Conservation (phyloP, 2,888 invertebrate genomes). For the Oscheius sp. region DNA sequence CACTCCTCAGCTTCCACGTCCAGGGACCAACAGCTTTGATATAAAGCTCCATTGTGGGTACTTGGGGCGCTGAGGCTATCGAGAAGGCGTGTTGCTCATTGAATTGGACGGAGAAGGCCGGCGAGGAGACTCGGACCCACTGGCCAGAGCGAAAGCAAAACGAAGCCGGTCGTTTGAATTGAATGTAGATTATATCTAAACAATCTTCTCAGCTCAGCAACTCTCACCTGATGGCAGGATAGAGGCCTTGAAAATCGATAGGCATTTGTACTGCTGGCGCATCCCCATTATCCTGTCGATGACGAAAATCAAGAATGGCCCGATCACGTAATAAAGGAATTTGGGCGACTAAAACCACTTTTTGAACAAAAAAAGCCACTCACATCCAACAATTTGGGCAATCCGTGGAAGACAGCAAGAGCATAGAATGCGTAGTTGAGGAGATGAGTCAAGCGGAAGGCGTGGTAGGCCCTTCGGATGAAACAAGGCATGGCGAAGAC, state of each 20-base stretch:
- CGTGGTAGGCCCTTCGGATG: constrained; percentile 80
- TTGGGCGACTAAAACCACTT: constrained; percentile 75
- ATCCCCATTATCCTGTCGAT: constrained; percentile 83
- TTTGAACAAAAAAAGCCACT: constrained; percentile 33
- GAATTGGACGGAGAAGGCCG: constrained; percentile 85
- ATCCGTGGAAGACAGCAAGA: constrained; percentile 86
- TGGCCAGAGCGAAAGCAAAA: constrained; percentile 80
- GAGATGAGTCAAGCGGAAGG: constrained; percentile 81
- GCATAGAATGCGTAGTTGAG: constrained; percentile 86
- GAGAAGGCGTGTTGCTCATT: constrained; percentile 92
- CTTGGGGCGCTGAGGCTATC: constrained; percentile 92
- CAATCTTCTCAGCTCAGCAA: neutral
- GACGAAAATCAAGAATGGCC: constrained; percentile 87
- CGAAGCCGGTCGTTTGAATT: constrained; percentile 92
- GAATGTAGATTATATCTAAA: constrained; percentile 76
- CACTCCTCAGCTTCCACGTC: constrained; percentile 88
- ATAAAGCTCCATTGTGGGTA: constrained; percentile 91
- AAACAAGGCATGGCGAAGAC: constrained; percentile 94
- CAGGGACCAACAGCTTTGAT: constrained; percentile 87
- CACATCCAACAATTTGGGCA: constrained; percentile 88
- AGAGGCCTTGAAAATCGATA: constrained; percentile 92
- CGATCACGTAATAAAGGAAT: constrained; percentile 92
- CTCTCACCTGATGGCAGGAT: constrained; percentile 81
- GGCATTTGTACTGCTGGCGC: constrained; percentile 72
- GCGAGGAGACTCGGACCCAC: constrained; percentile 85